phyloP scores from a whole-genome alignment of 2,888 invertebrate genomes.

The Dasypolia templi region DNA sequence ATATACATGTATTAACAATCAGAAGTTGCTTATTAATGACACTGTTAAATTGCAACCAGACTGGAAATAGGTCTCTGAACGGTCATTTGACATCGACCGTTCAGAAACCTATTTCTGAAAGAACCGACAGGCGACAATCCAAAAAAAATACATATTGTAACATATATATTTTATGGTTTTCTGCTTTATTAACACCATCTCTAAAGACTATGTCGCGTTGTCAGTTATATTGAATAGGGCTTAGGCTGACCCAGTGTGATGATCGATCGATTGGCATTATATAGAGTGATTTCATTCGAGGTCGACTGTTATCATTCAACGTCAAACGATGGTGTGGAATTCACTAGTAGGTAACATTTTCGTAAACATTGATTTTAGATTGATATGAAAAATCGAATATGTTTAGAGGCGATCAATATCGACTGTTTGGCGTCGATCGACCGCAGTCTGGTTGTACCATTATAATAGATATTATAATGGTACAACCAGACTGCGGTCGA shows the following conservation, averaged over 20 bases:
- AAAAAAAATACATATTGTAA: too few relatives aligned
- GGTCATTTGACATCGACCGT: not conserved
- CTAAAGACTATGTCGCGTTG: not conserved
- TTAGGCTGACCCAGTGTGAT: not conserved
- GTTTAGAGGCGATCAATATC: not conserved
- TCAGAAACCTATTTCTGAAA: not conserved
- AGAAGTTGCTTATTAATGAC: not conserved
- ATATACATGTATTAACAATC: slow-evolving; percentile 6
- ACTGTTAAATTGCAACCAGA: not conserved
- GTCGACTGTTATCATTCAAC: not conserved
- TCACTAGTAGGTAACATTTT: not conserved
- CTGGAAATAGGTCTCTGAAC: too few relatives aligned
- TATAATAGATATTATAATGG: too few relatives aligned
- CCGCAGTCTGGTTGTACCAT: not conserved
- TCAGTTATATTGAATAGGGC: not conserved
- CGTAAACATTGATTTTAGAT: not conserved
- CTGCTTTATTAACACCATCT: too few relatives aligned
- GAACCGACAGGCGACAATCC: not conserved
- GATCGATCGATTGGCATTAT: not conserved
- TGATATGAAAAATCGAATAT: not conserved
- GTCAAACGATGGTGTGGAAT: not conserved
- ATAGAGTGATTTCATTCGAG: too few relatives aligned
- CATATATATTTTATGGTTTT: not conserved
- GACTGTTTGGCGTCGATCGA: too few relatives aligned
- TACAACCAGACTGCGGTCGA: too few relatives aligned